Base-by-base conservation (phyloP, 2,888 invertebrate species). In the Phasia obesa region DNA sequence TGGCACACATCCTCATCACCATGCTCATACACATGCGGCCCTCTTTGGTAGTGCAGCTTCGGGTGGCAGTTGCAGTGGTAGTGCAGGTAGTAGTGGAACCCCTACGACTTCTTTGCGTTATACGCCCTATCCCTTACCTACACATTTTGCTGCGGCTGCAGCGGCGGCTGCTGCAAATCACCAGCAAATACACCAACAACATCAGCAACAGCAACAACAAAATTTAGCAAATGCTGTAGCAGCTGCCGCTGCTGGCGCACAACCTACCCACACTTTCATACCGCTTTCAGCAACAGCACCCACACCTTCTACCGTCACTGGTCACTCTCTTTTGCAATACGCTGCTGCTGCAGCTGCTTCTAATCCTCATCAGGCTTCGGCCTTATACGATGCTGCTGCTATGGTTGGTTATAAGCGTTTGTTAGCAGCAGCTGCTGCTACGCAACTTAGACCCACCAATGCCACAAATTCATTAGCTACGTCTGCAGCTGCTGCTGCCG, bases 321-420 rank as follows among this genome's bases (percentile, higher is more conserved):
- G 93, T 84, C 91, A 92, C 19, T 90, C 92, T 3, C 89, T 92
- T 73, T 88, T 92, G 88, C 93, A 88, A 86, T 92, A 94, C 91
- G 92, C 95, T 88, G 92, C 94, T 53, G 92, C 94, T 87, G 93
- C 94, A 86, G 94, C 94, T 55, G 93, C 93, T 85, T 93, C 93
- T 67, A 92, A 93, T 87, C 93, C 93, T 83, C 93, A 93, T n/a
- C 93, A 73, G 92, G 92, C 88, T 92, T 84, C 86, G 23, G 86
- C 88, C 21, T 81, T 89, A 51, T 89, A 89, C 69, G 91, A 92
- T 85, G 90, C 91, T 19, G 91, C 91, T 7, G 91, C 91, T 38
- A 87, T 91, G 42, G 88, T 91, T 51, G 89, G 91, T 79, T 92
- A 92, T 76, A 92, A 92, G 67, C 90, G 92, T 2, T 85, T 92